phyloP scores from a whole-genome alignment of 1,140 invertebrate species.

The Heliothis subflexa region DNA sequence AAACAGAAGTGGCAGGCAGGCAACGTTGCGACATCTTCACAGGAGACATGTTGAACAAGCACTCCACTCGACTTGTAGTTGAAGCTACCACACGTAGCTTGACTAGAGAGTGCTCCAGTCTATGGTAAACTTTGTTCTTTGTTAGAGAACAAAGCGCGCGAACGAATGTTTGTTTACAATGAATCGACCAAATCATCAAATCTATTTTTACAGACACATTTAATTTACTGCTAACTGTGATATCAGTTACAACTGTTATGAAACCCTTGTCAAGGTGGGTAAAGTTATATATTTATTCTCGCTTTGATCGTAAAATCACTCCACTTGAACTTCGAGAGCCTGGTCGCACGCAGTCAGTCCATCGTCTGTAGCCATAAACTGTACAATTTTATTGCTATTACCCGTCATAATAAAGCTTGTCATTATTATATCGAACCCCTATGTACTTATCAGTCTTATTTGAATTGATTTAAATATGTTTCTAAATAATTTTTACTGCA shows the following conservation, averaged over 20 bases:
- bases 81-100: slow-evolving; percentile 57
- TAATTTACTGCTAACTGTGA: slow-evolving; percentile 31
- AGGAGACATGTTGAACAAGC: slow-evolving; percentile 78
- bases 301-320: slow-evolving; percentile 61
- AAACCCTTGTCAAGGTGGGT: slow-evolving; percentile 46
- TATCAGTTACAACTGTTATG: slow-evolving; percentile 47
- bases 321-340: slow-evolving; percentile 43
- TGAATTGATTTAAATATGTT: slow-evolving; percentile 3
- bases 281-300: slow-evolving; percentile 59
- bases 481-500: slow-evolving; percentile 12
- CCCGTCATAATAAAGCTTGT: slow-evolving; percentile 56
- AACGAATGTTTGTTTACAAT: slow-evolving; percentile 46
- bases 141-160: slow-evolving; percentile 47
- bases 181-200: slow-evolving; percentile 14
- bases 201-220: slow-evolving; percentile 27
- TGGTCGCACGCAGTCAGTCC: slow-evolving; percentile 50
- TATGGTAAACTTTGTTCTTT: slow-evolving; percentile 52
- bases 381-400: slow-evolving; percentile 70
- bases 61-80: slow-evolving; percentile 59
- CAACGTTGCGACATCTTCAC: slow-evolving; percentile 65
- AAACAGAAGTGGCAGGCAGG: slow-evolving; percentile 45
- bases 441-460: slow-evolving; percentile 14
- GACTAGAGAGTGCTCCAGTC: slow-evolving; percentile 49
- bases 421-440: slow-evolving; percentile 60
- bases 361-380: slow-evolving; percentile 65